Evolutionary conservation across 1,140 invertebrate species (phyloP), one percentile per base, ranked within the genome.

Genomic region (Bombus superbus): DNA sequence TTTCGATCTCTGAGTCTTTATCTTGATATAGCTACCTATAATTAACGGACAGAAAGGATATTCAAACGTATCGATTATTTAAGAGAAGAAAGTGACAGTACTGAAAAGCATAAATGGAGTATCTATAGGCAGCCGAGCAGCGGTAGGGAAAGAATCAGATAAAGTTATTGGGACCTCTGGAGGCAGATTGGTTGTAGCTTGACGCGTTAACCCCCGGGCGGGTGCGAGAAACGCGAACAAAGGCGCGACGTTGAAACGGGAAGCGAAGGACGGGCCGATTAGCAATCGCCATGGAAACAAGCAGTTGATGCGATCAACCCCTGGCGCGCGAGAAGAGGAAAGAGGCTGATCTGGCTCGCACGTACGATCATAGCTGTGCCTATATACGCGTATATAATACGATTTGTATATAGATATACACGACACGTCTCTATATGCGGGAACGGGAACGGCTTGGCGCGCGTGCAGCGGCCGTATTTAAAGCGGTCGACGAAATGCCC

Each of bases 251-350:
- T 35, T n/a, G 64, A 28, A 53, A 44, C 53, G 40, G 64, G 57
- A 77, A 38, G n/a, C 28, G 92, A 86, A 91, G 90, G 89, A 93
- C 94, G 94, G 93, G 93, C 94, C 95, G 95, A 96, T 96, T 96
- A 96, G 95, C 96, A 95, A 96, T 96, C 95, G 95, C 96, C 95
- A 96, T 96, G 96, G 95, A 95, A 96, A 96, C 96, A 96, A 95
- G 94, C 94, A 93, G 94, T 95, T 96, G 95, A 96, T 95, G 94
- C 95, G 95, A 96, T 96, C 95, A 95, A 94, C 93, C 44, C 72
- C 94, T 88, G 32, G 90, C 93, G 94, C 94, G 94, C 93, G 93
- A 59, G 25, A 59, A 93, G 93, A 94, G 92, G 38, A 62, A 68
- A 83, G 74, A 53, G 79, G 44, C 57, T 57, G 77, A 53, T 72